These are phyloP conservation scores for Torymus auratus DNA, from an alignment of 2,888 invertebrate genomes.

Conservation along the genomic window DNA sequence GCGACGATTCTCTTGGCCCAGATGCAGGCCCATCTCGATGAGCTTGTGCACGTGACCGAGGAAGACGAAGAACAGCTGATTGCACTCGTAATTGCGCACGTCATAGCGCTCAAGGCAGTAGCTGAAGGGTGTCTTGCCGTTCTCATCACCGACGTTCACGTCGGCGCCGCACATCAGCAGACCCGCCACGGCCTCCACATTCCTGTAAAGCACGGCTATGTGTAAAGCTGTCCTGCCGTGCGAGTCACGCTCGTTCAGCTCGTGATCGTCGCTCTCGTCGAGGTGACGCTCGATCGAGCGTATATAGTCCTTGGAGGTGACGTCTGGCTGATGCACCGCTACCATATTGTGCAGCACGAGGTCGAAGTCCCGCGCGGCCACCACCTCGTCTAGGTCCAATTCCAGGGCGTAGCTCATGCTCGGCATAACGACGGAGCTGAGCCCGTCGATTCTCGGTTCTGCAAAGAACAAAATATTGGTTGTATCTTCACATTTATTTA, in stretches of 20 bases:
- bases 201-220: slow-evolving; percentile 40
- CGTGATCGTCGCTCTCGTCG: slow-evolving; percentile 49
- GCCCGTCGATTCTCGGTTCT: too few species aligned
- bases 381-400: neutral
- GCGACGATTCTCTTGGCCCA: slow-evolving; percentile 38
- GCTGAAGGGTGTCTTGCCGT: slow-evolving; percentile 40
- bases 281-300: slow-evolving; percentile 30
- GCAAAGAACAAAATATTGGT: neutral
- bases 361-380: too few species aligned
- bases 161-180: slow-evolving; percentile 50
- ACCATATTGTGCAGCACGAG: slow-evolving; percentile 38
- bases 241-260: slow-evolving; percentile 39
- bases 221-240: slow-evolving; percentile 47
- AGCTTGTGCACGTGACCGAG: slow-evolving; percentile 52
- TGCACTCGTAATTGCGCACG: slow-evolving; percentile 24
- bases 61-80: slow-evolving; percentile 49
- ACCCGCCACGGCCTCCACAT: slow-evolving; percentile 49
- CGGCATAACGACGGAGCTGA: too few species aligned
- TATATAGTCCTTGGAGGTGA: slow-evolving; percentile 27
- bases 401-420: neutral
- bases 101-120: slow-evolving; percentile 48
- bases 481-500: too few species aligned
- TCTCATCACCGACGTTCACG: slow-evolving; percentile 38
- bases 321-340: neutral
- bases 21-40: slow-evolving; percentile 28